Conservation (phyloP, 1,140 invertebrate species). For the Probaryconus sp. region DNA sequence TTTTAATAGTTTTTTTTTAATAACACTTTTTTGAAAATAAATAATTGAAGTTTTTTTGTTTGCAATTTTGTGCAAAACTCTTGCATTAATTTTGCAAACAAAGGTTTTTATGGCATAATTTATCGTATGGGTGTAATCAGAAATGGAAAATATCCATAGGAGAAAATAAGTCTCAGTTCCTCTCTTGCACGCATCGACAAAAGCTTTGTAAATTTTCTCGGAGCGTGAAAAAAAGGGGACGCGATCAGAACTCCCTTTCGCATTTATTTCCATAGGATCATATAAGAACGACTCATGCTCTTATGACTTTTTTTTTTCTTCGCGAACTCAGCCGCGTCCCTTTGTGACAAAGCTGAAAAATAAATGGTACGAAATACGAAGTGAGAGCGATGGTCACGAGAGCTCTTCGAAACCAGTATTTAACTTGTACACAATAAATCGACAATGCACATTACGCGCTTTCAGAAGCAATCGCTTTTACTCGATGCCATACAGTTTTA, state of each 20-base stretch:
- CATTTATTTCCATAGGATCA: constrained; percentile 32
- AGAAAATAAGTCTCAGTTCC: constrained; percentile 1
- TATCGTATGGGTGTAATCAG: no score
- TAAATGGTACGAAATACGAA: constrained; percentile 6
- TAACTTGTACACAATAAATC: constrained; percentile 4
- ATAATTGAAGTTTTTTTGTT: no score
- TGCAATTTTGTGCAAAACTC: no score
- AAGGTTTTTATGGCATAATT: no score
- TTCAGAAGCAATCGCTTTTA: no score
- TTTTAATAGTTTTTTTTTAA: no score
- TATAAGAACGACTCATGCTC: constrained; percentile 14
- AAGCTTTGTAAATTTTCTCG: constrained; percentile 30
- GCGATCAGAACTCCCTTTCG: constrained; percentile 35
- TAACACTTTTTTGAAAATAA: no score
- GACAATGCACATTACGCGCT: no score
- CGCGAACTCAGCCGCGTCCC: constrained; percentile 3
- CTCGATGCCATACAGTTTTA: no score
- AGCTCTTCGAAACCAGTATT: constrained; percentile 2
- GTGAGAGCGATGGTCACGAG: constrained; percentile 7
- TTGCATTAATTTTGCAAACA: no score
- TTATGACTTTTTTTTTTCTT: constrained; percentile 36
- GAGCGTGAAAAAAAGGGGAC: constrained; percentile 26
- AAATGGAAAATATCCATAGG: not conserved
- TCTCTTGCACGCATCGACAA: constrained; percentile 3
- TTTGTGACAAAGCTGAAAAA: constrained; percentile 19